Conservation (phyloP, 1,140 invertebrate genomes). For the Brachionus asplanchnoidis region DNA sequence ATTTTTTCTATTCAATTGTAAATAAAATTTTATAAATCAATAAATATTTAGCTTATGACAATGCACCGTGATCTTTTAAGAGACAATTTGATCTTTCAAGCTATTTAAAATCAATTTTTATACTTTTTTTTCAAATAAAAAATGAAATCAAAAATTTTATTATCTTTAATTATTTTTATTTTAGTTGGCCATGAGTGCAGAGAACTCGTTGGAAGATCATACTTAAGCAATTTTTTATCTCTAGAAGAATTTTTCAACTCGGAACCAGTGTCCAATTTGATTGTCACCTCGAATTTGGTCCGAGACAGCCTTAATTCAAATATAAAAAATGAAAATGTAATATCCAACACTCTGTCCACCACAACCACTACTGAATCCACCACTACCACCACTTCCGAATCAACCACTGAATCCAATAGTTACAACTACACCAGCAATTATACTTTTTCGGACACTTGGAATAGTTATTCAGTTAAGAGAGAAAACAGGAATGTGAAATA, state of each 20-base stretch:
- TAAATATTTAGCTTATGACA: too few relatives aligned
- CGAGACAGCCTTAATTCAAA: background rate
- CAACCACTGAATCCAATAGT: background rate
- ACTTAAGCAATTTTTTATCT: too few relatives aligned
- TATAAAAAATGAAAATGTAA: background rate
- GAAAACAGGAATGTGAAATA: background rate
- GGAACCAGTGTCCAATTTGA: background rate
- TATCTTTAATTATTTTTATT: too few relatives aligned
- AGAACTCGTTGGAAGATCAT: too few relatives aligned
- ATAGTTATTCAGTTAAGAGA: background rate
- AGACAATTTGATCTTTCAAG: too few relatives aligned
- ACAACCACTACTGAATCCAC: background rate
- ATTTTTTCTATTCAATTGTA: background rate
- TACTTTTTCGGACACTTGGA: too few relatives aligned
- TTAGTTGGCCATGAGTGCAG: too few relatives aligned
- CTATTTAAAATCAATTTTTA: too few relatives aligned
- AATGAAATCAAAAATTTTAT: too few relatives aligned
- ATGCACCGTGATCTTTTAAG: too few relatives aligned
- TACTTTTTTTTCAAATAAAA: too few relatives aligned
- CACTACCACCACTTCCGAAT: background rate
- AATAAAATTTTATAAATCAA: too few relatives aligned
- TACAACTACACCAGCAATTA: background rate
- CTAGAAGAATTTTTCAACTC: background rate
- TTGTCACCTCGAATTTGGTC: background rate
- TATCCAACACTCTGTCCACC: background rate